Conservation (phyloP, 2,797 vertebrate species). For the Arctocebus calabarensis region DNA sequence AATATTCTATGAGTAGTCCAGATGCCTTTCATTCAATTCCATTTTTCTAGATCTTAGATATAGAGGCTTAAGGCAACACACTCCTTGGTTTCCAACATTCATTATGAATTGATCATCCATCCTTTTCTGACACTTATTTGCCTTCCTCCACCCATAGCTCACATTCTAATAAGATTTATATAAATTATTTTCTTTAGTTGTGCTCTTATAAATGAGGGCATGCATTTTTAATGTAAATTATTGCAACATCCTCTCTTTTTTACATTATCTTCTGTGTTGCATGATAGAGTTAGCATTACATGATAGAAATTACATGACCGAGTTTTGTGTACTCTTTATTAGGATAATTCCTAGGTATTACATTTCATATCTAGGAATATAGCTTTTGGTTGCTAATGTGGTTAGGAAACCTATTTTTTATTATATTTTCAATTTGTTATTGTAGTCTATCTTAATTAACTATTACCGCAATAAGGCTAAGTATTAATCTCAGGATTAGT, state of each 20-base stretch:
- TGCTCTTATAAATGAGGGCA: background rate
- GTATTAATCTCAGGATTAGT: background rate
- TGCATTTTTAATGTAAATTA: background rate
- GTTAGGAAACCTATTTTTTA: background rate
- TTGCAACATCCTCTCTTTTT: background rate
- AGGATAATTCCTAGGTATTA: background rate
- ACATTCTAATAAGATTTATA: background rate
- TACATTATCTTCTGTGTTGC: background rate
- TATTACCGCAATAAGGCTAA: background rate
- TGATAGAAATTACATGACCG: background rate
- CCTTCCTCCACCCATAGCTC: background rate
- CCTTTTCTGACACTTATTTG: background rate
- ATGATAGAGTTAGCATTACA: background rate
- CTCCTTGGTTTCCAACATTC: background rate
- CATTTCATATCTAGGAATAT: background rate
- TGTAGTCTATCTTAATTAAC: background rate
- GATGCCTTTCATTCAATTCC: background rate
- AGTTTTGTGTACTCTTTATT: background rate
- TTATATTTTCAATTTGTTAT: background rate
- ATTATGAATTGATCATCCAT: background rate
- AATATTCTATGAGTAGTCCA: background rate
- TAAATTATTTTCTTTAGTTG: background rate
- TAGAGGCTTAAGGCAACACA: background rate
- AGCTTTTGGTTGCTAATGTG: background rate
- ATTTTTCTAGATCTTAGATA: background rate